Conservation (phyloP, 2,888 invertebrate species). For the Tinea semifulvella region DNA sequence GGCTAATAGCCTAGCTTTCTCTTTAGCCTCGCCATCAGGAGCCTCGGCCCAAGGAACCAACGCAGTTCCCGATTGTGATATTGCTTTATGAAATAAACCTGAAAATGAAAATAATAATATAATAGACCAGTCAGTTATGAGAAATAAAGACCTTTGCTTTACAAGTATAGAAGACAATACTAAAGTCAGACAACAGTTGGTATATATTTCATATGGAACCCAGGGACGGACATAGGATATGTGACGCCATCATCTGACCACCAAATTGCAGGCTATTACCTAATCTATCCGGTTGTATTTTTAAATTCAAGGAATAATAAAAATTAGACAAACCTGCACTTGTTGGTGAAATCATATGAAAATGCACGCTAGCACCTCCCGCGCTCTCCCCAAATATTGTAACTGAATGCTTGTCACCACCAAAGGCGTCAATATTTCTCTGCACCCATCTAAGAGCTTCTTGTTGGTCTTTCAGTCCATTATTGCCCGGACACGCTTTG, state of each 20-base stretch:
- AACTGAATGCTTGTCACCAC: conserved; percentile 70
- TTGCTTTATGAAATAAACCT: conserved; percentile 77
- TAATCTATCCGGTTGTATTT: too few species aligned
- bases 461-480: conserved; percentile 73
- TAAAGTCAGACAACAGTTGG: too few species aligned
- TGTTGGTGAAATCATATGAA: conserved; percentile 72
- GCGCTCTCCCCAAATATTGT: conserved; percentile 78
- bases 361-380: conserved; percentile 73
- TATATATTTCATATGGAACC: too few species aligned
- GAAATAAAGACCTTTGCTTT: too few species aligned
- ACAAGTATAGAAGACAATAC: too few species aligned
- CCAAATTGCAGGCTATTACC: too few species aligned
- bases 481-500: conserved; percentile 70
- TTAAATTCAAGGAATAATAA: too few species aligned
- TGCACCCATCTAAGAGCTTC: conserved; percentile 71
- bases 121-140: too few species aligned
- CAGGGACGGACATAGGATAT: too few species aligned
- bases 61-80: conserved; percentile 79
- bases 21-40: conserved; percentile 65
- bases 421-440: conserved; percentile 67
- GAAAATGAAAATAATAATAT: conserved; percentile 20
- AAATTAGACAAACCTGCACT: conserved; percentile 59
- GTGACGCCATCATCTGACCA: too few species aligned
- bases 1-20: conserved; percentile 69
- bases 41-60: conserved; percentile 74